Conservation (phyloP, 1,140 invertebrate species). For the Polypedilum pembai region DNA sequence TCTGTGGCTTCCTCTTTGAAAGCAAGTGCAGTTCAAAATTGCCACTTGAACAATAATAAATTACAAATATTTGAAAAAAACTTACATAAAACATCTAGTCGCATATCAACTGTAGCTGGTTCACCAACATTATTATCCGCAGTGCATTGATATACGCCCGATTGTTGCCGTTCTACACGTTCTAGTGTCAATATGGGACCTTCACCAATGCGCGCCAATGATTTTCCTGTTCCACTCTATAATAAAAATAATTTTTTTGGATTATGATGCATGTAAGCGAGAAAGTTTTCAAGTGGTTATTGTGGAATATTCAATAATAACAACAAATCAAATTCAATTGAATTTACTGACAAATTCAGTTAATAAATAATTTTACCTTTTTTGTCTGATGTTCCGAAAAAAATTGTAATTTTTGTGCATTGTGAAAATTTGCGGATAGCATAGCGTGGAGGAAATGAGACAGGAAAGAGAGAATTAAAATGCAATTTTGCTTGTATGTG, state of each 20-base stretch:
- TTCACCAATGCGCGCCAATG: slow-evolving; percentile 46
- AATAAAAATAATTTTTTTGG: not conserved
- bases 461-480: slow-evolving; percentile 22
- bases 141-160: slow-evolving; percentile 58
- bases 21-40: too few relatives aligned
- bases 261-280: not conserved
- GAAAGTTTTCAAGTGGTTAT: not conserved
- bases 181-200: slow-evolving; percentile 58
- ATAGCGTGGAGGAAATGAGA: slow-evolving; percentile 1
- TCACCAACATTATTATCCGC: slow-evolving; percentile 61
- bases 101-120: slow-evolving; percentile 53
- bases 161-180: slow-evolving; percentile 53
- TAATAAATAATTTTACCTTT: not conserved
- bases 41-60: not conserved
- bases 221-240: slow-evolving; percentile 42
- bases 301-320: too few relatives aligned
- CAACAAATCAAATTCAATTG: too few relatives aligned
- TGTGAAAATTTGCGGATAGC: not conserved
- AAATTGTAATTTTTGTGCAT: not conserved
- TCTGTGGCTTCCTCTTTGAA: not conserved
- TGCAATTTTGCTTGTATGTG: slow-evolving; percentile 27
- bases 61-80: slow-evolving; percentile 32
- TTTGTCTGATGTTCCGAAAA: not conserved
- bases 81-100: slow-evolving; percentile 56
- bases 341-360: too few relatives aligned